These are phyloP conservation scores for Cepaea nemoralis DNA, from an alignment of 1,140 invertebrate species.

Conservation along the genomic window DNA sequence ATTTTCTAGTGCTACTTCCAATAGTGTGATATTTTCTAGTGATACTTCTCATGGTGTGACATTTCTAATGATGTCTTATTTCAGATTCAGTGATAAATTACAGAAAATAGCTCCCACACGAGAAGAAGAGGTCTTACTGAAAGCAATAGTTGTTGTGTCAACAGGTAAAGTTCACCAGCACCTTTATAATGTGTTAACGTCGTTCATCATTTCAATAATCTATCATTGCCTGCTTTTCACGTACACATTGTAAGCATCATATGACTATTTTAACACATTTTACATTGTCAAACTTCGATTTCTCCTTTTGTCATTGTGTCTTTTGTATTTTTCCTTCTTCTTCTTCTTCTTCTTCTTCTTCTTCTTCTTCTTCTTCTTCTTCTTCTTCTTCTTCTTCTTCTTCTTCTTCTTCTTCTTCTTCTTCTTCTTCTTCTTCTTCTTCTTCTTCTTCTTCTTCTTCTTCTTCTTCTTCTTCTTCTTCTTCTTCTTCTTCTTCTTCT, in stretches of 20 bases:
- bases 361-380: too few species aligned
- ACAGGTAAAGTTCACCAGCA: background rate
- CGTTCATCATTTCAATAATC: background rate
- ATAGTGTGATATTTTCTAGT: too few species aligned
- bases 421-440: background rate
- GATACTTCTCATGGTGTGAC: too few species aligned
- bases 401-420: background rate
- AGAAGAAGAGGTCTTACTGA: conserved; percentile 27
- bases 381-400: too few species aligned
- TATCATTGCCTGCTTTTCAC: background rate
- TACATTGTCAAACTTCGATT: background rate
- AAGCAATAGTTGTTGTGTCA: conserved; percentile 16
- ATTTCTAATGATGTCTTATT: background rate
- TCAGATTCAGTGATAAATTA: conserved; percentile 14
- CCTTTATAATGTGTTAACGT: too few species aligned
- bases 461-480: background rate
- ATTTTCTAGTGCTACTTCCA: too few species aligned
- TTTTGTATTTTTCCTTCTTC: too few species aligned
- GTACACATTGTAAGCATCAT: background rate
- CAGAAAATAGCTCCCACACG: conserved; percentile 15
- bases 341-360: too few species aligned
- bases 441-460: background rate
- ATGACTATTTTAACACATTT: background rate
- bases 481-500: background rate
- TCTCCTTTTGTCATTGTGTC: too few species aligned